Percentiles rank a stretch among this genome's conserved stretches.
Evolutionary conservation across 1,140 invertebrate species (phyloP).

Genomic region (Solen grandis): DNA sequence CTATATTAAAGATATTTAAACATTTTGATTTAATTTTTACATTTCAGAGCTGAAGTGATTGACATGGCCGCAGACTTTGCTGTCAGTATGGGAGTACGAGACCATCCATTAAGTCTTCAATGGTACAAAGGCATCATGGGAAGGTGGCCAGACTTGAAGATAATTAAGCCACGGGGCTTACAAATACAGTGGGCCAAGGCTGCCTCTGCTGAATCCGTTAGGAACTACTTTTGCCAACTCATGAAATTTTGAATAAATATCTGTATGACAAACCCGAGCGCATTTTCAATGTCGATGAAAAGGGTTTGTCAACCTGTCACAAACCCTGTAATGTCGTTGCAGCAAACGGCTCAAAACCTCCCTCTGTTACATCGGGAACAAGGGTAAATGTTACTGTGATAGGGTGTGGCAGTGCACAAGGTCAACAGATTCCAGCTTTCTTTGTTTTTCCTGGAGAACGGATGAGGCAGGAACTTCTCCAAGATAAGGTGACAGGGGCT

Average conservation of each 20-base stretch:
- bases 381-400: slow-evolving; percentile 80
- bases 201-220: slow-evolving; percentile 4
- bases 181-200: slow-evolving; percentile 34
- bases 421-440: too few species aligned
- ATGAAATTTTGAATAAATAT: slow-evolving; percentile 30
- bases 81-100: background rate
- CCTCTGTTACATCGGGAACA: slow-evolving; percentile 75
- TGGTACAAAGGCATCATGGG: slow-evolving; percentile 18
- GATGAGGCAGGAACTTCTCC: too few species aligned
- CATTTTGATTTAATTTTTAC: too few species aligned
- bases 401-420: too few species aligned
- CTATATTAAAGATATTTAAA: too few species aligned
- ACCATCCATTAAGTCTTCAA: slow-evolving; percentile 18
- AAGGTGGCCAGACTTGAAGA: slow-evolving; percentile 1
- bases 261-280: slow-evolving; percentile 68
- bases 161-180: slow-evolving; percentile 24
- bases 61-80: slow-evolving; percentile 11
- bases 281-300: slow-evolving; percentile 80
- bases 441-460: too few species aligned
- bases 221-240: slow-evolving; percentile 19
- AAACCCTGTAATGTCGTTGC: slow-evolving; percentile 51
- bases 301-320: slow-evolving; percentile 78
- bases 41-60: slow-evolving; percentile 19
- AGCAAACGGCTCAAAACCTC: slow-evolving; percentile 46
- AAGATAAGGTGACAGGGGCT: too few species aligned